These are phyloP conservation scores for Halcyon chelicuti DNA, from an alignment of 2,797 vertebrate species.

Conservation along the genomic window DNA sequence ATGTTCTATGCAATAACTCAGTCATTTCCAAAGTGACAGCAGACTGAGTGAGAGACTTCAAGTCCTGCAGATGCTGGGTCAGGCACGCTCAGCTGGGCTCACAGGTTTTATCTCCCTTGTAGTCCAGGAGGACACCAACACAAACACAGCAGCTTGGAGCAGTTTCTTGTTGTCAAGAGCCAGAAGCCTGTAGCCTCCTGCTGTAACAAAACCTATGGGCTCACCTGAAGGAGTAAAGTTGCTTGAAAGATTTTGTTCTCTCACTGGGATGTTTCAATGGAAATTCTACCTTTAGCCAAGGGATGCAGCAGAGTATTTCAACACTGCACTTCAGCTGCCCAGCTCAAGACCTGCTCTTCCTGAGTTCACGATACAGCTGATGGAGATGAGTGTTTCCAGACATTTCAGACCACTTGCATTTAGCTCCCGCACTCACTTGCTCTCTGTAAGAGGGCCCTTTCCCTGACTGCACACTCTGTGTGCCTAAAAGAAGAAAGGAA, in stretches of 20 bases:
- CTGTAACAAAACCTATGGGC: not conserved
- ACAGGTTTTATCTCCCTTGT: fast-evolving
- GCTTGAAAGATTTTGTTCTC: not conserved
- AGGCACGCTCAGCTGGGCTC: not conserved
- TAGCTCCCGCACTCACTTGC: not conserved
- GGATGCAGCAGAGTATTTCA: not conserved
- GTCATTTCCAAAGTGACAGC: not conserved
- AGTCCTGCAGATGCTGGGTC: not conserved
- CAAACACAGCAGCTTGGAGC: no score
- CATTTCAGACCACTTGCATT: not conserved
- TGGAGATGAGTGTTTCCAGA: not conserved
- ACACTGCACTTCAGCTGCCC: not conserved
- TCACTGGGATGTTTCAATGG: not conserved
- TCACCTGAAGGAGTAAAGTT: not conserved
- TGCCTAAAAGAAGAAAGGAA: not conserved
- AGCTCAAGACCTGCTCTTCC: not conserved
- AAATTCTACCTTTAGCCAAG: not conserved
- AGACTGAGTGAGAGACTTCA: not conserved
- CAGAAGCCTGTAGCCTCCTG: not conserved
- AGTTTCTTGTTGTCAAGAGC: not conserved
- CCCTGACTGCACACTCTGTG: not conserved
- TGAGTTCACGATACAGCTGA: not conserved
- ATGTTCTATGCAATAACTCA: not conserved
- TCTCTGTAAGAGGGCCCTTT: not conserved
- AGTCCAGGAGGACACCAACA: not conserved